phyloP scores from a whole-genome alignment of 2,888 invertebrate species.

The Orthosia cruda region DNA sequence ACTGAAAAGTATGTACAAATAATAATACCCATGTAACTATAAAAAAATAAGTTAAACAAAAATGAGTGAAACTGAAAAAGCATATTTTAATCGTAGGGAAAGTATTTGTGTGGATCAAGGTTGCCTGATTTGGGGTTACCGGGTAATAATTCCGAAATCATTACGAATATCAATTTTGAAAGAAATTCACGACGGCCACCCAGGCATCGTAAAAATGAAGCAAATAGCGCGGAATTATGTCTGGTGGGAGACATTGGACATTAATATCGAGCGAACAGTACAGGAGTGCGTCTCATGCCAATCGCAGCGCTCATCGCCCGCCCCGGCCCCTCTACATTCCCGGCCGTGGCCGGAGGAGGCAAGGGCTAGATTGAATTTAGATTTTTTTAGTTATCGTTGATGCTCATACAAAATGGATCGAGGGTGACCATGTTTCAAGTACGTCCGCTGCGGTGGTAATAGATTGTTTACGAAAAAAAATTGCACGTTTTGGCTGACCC shows the following conservation, averaged over 20 bases:
- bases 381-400: constrained; percentile 8
- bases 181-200: too few relatives aligned
- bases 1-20: too few relatives aligned
- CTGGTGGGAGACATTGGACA: too few relatives aligned
- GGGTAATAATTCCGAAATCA: neutral
- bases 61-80: constrained; percentile 18
- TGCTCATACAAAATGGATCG: constrained; percentile 1
- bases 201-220: too few relatives aligned
- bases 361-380: constrained; percentile 3
- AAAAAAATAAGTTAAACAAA: too few relatives aligned
- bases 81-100: constrained; percentile 19
- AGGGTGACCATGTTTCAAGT: neutral
- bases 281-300: constrained; percentile 2
- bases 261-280: too few relatives aligned
- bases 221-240: too few relatives aligned
- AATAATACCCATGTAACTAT: too few relatives aligned
- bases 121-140: too few relatives aligned
- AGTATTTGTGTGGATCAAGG: constrained; percentile 3
- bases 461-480: neutral
- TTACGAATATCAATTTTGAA: too few relatives aligned
- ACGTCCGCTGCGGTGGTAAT: constrained; percentile 4
- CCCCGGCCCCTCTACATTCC: constrained; percentile 2
- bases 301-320: constrained; percentile 5
- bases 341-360: constrained; percentile 13
- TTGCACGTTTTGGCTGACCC: constrained; percentile 4